phyloP scores from a whole-genome alignment of 2,797 vertebrate genomes.

The Sebastes iracundus region DNA sequence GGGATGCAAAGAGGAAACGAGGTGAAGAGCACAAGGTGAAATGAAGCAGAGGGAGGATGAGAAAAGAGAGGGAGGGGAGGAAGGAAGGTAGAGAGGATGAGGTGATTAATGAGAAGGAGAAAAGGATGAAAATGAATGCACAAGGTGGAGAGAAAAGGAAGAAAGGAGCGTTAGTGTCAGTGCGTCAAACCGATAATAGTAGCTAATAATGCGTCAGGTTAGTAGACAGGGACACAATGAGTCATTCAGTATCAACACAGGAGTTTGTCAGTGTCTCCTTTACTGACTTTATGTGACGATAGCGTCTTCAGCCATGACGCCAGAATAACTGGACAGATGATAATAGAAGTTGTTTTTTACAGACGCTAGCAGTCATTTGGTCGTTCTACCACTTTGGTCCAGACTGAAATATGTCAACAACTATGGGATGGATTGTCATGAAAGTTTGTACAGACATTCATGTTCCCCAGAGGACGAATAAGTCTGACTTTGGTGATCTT shows the following conservation, averaged over 20 bases:
- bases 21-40: constrained; percentile 31
- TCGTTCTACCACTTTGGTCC: background rate
- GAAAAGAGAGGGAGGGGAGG: background rate
- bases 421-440: background rate
- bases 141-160: background rate
- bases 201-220: background rate
- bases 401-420: background rate
- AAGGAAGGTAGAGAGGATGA: background rate
- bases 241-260: too few species aligned
- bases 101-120: constrained; percentile 19
- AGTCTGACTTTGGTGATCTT: too few species aligned
- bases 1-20: background rate
- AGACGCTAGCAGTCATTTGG: background rate
- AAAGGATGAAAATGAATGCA: background rate
- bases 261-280: too few species aligned
- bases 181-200: background rate
- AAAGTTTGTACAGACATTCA: background rate
- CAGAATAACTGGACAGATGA: too few species aligned
- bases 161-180: constrained; percentile 32
- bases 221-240: background rate
- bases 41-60: background rate
- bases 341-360: too few species aligned
- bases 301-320: too few species aligned
- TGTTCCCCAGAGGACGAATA: background rate
- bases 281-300: too few species aligned